Base-by-base conservation (phyloP, 1,140 invertebrate genomes). In the Musca domestica region DNA sequence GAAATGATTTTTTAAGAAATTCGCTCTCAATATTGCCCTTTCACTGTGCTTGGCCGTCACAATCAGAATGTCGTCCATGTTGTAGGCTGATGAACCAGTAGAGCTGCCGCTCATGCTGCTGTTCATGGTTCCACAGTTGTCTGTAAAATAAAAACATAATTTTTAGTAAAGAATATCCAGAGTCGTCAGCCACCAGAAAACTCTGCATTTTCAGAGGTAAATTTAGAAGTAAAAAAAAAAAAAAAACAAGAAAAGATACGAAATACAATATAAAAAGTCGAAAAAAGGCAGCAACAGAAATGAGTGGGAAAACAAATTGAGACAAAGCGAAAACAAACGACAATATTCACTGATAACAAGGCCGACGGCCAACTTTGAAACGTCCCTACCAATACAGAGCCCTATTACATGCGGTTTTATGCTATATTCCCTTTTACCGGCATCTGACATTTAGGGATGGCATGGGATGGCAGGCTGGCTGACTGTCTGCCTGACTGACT, bases 21-120 rank as follows among this genome's bases (percentile, higher is more conserved):
- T 89, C n/a, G 90, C 90, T 89, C 92, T 92, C 10, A 91, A 75
- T 7, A 86, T 84, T 49, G 91, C 90, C 51, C 90, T 88, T 27
- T 91, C 88, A 68, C 91, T 92, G 34, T 88, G 87, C 58, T 87
- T 88, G 71, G 90, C 88, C 71, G 90, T 92, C 23, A 93, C 81
- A 75, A 94, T 91, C 27, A 92, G 83, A 34, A 94, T 91, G 74
- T 93, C 91, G 81, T 92, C 90, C 88, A 90, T 89, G 74, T 88
- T 88, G 78, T 81, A 72, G 82, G 84, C 72, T 72, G 68, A 68
- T 41, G 56, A 61, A 61, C 73, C 67, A 66, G 66, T 72, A 64
- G 72, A 49, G 17, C 22, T 46, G 49, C 54, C 41, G 9, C 74
- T 71, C 73, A 72, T 71, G 47, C 74, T 58, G 76, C 76, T 80